Conservation (phyloP, 2,797 vertebrate species). For the Adelosebastes latens region DNA sequence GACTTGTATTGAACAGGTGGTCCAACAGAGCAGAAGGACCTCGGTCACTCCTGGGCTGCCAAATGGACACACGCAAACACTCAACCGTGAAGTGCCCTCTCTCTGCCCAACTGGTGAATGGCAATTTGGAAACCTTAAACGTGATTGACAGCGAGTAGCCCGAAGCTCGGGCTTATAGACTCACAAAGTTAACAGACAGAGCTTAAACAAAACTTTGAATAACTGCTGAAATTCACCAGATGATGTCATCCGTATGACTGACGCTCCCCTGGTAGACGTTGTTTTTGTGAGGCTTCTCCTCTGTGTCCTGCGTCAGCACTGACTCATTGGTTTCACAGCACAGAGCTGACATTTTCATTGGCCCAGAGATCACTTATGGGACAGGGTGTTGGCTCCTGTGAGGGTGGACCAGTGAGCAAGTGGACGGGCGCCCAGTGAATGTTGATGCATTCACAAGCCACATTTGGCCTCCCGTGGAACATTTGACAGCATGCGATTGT, state of each 20-base stretch:
- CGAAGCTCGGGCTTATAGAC: conserved; percentile 11
- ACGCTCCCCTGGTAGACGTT: conserved; percentile 16
- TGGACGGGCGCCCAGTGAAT: conserved; percentile 54
- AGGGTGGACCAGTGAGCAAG: conserved; percentile 46
- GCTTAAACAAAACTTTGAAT: conserved; percentile 41
- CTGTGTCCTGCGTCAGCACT: conserved; percentile 67
- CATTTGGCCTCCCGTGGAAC: conserved; percentile 59
- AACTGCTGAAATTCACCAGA: conserved; percentile 46
- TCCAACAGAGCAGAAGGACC: conserved; percentile 38
- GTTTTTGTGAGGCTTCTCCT: conserved; percentile 31
- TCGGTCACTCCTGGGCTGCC: conserved; percentile 38
- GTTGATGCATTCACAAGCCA: conserved; percentile 48
- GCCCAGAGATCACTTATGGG: conserved; percentile 64
- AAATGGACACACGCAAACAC: conserved; percentile 5
- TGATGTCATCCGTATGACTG: conserved; percentile 37
- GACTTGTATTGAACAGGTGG: conserved; percentile 53
- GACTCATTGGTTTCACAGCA: conserved; percentile 68
- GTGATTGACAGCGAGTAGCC: conserved; percentile 40
- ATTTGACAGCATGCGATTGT: conserved; percentile 55
- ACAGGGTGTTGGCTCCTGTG: conserved; percentile 62
- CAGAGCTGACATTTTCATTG: conserved; percentile 73
- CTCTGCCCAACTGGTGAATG: conserved; percentile 16
- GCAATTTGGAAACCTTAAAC: conserved; percentile 31
- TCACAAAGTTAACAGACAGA: conserved; percentile 16
- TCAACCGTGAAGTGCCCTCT: conserved; percentile 5